Evolutionary conservation across 35 echinoderm and acorn worm species (phyloP).

Genomic region (Anneissia japonica): DNA sequence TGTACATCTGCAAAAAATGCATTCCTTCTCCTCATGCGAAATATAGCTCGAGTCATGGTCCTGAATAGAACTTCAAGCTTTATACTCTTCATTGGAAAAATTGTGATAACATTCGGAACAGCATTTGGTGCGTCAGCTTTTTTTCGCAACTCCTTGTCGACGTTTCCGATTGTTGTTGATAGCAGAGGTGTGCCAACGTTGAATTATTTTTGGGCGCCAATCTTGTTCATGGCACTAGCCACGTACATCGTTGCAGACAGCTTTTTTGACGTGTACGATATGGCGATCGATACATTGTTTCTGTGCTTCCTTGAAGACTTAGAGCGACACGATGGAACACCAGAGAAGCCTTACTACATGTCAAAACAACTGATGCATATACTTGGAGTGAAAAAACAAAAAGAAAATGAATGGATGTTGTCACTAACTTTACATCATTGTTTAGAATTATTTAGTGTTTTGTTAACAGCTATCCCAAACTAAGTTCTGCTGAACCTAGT

Average conservation of each 20-base stretch:
- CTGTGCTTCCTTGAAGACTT: conserved; percentile 84
- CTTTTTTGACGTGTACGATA: conserved; percentile 89
- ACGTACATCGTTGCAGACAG: conserved; percentile 55
- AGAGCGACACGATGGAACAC: conserved; percentile 71
- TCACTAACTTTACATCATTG: too few relatives aligned
- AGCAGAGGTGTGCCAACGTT: conserved; percentile 22
- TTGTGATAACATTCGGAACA: conserved; percentile 44
- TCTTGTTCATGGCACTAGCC: conserved; percentile 40
- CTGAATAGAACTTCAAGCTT: conserved; percentile 76
- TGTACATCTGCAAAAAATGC: conserved; percentile 66
- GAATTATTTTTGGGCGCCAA: conserved; percentile 81
- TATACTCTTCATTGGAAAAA: conserved; percentile 72
- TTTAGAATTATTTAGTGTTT: too few relatives aligned
- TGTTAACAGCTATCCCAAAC: too few relatives aligned
- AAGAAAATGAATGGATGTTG: conserved; percentile 32
- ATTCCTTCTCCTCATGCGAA: conserved; percentile 88
- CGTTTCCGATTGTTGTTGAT: neutral
- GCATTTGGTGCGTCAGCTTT: conserved; percentile 73
- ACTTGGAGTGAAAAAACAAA: conserved; percentile 63
- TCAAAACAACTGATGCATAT: conserved; percentile 53
- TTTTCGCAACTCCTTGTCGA: conserved; percentile 42
- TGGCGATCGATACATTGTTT: conserved; percentile 92
- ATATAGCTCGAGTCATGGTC: conserved; percentile 67
- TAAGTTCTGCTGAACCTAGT: too few relatives aligned
- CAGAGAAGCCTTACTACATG: conserved; percentile 94